These are phyloP conservation scores for Melozone crissalis DNA, from an alignment of 2,113 vertebrate species.

Conservation along the genomic window DNA sequence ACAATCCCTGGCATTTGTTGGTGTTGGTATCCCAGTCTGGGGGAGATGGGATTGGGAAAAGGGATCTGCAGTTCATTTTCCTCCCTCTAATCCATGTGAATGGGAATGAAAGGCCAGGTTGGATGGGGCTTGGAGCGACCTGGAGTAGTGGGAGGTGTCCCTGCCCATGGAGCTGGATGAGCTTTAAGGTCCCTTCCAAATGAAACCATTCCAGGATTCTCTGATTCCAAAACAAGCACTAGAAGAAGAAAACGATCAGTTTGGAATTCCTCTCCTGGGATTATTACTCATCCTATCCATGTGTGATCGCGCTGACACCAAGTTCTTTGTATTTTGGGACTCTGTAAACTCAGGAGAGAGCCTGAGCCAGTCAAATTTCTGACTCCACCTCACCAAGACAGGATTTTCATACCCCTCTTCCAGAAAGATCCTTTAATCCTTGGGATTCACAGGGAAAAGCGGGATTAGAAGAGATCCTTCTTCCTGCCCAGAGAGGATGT, in stretches of 20 bases:
- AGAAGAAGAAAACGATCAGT: background rate
- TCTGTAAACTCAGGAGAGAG: background rate
- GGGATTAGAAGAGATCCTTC: background rate
- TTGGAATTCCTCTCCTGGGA: background rate
- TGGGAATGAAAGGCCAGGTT: background rate
- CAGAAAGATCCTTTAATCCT: background rate
- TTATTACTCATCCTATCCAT: background rate
- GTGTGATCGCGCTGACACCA: background rate
- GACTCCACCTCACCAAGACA: background rate
- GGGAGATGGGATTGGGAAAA: background rate
- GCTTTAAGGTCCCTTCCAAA: background rate
- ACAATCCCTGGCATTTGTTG: conserved; percentile 9
- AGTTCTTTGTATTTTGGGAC: background rate
- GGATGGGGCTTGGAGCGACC: background rate
- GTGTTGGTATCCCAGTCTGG: background rate
- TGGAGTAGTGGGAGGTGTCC: background rate
- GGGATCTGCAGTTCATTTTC: background rate
- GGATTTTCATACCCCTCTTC: background rate
- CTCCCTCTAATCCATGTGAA: background rate
- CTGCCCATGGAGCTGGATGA: background rate
- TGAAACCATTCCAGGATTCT: rapidly evolving
- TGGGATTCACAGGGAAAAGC: background rate
- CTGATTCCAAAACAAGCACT: background rate
- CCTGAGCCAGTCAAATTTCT: background rate
- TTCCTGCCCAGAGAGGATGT: background rate